Percentiles rank a stretch among this genome's conserved stretches.
Conservation (phyloP, 2,888 invertebrate species). For the Sinodicranocentrus sp. region DNA sequence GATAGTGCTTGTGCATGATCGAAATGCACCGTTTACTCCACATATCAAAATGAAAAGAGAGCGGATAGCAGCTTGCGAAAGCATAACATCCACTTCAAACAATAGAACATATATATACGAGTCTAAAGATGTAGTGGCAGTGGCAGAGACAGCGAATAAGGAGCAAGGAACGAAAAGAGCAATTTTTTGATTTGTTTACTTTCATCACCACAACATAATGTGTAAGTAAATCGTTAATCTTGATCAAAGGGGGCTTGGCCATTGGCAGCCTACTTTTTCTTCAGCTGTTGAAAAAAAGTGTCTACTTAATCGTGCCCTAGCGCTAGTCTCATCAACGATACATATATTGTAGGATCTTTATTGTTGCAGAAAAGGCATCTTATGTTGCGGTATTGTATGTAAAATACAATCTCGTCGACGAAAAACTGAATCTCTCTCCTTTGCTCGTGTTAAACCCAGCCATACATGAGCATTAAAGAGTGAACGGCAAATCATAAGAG, state of each 20-base stretch:
- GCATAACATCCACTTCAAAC: no score
- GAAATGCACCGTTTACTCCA: background rate
- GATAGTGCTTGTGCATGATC: background rate
- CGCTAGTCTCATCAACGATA: conserved; percentile 4
- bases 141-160: conserved; percentile 50
- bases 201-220: conserved; percentile 34
- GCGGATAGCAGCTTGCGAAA: background rate
- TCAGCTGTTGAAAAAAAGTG: background rate
- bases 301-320: conserved; percentile 27
- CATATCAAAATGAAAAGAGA: background rate
- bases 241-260: conserved; percentile 67
- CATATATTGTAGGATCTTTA: no score
- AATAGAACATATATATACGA: no score
- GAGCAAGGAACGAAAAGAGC: conserved; percentile 43
- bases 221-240: conserved; percentile 63
- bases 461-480: no score
- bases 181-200: conserved; percentile 68
- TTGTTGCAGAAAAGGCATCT: no score
- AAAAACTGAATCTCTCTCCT: no score
- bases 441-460: no score
- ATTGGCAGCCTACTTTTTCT: conserved; percentile 49
- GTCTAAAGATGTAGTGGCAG: background rate
- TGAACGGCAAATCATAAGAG: no score
- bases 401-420: no score
- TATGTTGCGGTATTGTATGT: no score